Percentiles rank a stretch among this genome's conserved stretches.
Conservation (phyloP, 2,888 invertebrate species). For the Tupiocoris notatus region DNA sequence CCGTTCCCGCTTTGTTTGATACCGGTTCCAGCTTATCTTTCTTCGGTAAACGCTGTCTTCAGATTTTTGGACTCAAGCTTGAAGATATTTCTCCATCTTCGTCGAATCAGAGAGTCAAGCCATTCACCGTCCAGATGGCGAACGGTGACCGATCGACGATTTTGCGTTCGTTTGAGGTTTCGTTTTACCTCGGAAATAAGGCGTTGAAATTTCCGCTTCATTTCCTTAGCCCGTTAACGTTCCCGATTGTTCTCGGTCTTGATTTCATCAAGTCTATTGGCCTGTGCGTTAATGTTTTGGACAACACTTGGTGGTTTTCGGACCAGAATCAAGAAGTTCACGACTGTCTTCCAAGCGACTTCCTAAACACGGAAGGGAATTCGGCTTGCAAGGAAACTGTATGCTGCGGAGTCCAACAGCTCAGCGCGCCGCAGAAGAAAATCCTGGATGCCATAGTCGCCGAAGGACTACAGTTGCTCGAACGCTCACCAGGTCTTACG, state of each 20-base stretch:
- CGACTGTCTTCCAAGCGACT: not conserved
- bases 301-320: constrained; percentile 14
- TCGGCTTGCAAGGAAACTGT: not conserved
- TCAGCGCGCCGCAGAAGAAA: not conserved
- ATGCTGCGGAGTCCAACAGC: constrained; percentile 10
- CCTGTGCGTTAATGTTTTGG: not conserved
- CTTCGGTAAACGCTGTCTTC: not conserved
- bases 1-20: constrained; percentile 9
- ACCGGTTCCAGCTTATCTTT: constrained; percentile 22
- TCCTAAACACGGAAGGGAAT: no score
- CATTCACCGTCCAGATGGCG: constrained; percentile 16
- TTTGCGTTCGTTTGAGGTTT: not conserved
- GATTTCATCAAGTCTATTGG: not conserved
- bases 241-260: constrained; percentile 11
- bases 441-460: not conserved
- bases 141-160: constrained; percentile 3
- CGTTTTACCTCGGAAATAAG: not conserved
- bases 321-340: not conserved
- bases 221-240: not conserved
- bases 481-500: constrained; percentile 2
- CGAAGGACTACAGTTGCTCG: constrained; percentile 5
- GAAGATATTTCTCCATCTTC: not conserved
- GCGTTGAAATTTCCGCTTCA: not conserved
- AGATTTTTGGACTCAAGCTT: not conserved
- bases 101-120: not conserved